Conservation (phyloP, 2,888 invertebrate genomes). For the Ormyrus pomaceus region DNA sequence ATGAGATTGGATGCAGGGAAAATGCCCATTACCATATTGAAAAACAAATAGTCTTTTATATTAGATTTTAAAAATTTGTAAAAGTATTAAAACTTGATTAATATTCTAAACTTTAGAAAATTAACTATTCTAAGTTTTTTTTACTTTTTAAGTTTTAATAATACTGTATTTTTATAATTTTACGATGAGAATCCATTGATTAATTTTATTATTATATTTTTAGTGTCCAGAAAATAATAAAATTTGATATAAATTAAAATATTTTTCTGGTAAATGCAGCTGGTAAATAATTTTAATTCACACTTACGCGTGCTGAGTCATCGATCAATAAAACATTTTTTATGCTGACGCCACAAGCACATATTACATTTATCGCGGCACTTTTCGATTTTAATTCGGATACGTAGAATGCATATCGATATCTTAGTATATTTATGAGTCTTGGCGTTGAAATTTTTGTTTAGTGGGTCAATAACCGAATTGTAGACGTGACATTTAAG, state of each 20-base stretch:
- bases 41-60: too few species aligned
- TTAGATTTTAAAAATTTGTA: too few species aligned
- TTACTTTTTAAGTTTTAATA: too few species aligned
- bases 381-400: constrained; percentile 23
- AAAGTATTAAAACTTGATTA: too few species aligned
- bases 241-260: neutral
- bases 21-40: too few species aligned
- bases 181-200: neutral
- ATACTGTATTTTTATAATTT: neutral
- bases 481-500: neutral
- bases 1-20: too few species aligned
- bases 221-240: constrained; percentile 1
- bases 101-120: too few species aligned
- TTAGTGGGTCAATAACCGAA: constrained; percentile 9
- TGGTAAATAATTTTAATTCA: too few species aligned
- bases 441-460: constrained; percentile 11
- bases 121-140: too few species aligned
- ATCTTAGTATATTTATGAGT: neutral
- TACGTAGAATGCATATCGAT: constrained; percentile 9
- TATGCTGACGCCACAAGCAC: neutral
- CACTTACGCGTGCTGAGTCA: constrained; percentile 19
- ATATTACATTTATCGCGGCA: constrained; percentile 4
- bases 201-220: neutral
- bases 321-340: constrained; percentile 18
- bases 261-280: too few species aligned